A percentile compares a stretch with the other conserved stretches of the same genome.
Evolutionary conservation across 2,888 invertebrate species (phyloP).

Genomic region (Cerastoderma edule): DNA sequence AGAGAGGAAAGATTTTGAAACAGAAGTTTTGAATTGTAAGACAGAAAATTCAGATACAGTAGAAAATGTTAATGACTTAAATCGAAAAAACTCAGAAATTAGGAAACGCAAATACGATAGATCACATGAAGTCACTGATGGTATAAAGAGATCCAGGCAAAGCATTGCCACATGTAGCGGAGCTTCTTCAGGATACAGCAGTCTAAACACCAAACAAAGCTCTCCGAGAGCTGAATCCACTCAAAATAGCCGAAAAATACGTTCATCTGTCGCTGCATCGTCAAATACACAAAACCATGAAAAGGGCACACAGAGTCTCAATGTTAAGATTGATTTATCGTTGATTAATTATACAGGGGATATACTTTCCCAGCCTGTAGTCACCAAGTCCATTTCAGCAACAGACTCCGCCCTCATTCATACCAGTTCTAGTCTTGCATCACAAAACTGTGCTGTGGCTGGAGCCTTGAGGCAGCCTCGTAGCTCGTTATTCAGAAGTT

Average conservation of each 20-base stretch:
- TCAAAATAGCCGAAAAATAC: neutral
- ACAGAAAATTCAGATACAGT: neutral
- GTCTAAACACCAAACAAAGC: neutral
- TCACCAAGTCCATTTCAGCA: neutral
- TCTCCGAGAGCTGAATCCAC: neutral
- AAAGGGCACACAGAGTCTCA: constrained; percentile 45
- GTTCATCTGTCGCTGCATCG: constrained; percentile 13
- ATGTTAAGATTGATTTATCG: constrained; percentile 60
- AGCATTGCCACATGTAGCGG: neutral
- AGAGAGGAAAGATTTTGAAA: too few relatives aligned
- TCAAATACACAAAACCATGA: constrained; percentile 15
- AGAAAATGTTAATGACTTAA: constrained; percentile 1
- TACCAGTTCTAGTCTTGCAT: too few relatives aligned
- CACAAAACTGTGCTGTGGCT: too few relatives aligned
- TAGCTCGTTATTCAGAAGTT: neutral
- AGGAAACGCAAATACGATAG: constrained; percentile 15
- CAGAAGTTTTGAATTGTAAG: too few relatives aligned
- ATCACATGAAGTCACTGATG: neutral
- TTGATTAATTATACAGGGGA: constrained; percentile 57
- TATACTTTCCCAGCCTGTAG: constrained; percentile 27
- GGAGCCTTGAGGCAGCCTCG: constrained; percentile 1
- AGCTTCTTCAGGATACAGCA: neutral
- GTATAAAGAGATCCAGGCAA: constrained; percentile 7
- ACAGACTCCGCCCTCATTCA: neutral
- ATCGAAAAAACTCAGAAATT: neutral